Evolutionary conservation across 2,797 vertebrate genomes (phyloP).

Genomic region (Phrynocephalus forsythii): DNA sequence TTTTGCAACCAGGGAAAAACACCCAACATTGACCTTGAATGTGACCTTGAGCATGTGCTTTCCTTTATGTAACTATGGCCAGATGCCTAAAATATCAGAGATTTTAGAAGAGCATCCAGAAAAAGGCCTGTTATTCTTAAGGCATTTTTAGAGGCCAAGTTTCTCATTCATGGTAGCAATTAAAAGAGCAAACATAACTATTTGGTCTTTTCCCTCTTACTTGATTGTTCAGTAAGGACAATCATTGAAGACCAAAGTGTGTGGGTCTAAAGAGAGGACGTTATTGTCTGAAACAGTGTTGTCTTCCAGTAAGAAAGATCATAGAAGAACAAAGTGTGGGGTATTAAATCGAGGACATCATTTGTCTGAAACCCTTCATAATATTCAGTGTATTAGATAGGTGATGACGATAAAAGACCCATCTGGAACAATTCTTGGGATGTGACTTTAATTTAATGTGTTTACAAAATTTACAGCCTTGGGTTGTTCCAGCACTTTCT

Average conservation of each 20-base stretch:
- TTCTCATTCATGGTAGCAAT: neutral
- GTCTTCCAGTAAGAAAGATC: neutral
- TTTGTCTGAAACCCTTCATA: neutral
- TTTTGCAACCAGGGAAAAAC: neutral
- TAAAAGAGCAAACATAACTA: neutral
- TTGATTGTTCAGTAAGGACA: neutral
- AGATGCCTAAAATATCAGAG: neutral
- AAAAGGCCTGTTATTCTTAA: neutral
- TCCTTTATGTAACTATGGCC: slow-evolving; percentile 17
- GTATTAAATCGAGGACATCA: neutral
- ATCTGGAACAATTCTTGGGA: neutral
- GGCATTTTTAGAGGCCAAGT: neutral
- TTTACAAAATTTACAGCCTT: neutral
- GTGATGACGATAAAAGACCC: neutral
- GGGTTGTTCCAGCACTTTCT: neutral
- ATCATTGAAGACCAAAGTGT: neutral
- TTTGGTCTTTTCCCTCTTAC: neutral
- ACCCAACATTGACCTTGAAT: neutral
- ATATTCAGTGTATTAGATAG: neutral
- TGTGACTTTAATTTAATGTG: neutral
- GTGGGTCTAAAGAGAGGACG: neutral
- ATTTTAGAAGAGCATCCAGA: neutral
- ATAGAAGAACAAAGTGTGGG: neutral
- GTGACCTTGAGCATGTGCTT: neutral
- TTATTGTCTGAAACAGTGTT: neutral